Evolutionary conservation across 1,140 invertebrate genomes (phyloP).

Genomic region (Trichonephila clavata): DNA sequence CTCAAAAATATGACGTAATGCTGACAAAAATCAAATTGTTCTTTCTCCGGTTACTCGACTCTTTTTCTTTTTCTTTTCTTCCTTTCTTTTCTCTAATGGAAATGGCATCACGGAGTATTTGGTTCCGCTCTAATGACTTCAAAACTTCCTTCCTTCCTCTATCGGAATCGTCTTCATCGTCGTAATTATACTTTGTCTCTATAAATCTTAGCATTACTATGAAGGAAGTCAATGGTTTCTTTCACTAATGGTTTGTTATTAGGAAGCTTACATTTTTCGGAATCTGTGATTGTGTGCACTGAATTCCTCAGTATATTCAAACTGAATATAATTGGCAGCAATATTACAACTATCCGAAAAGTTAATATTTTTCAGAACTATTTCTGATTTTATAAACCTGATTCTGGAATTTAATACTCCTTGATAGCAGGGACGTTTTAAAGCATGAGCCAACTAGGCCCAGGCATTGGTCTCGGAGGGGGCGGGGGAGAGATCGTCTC

Average conservation of each 20-base stretch:
- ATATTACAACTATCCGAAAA: too few species aligned
- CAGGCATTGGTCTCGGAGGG: too few species aligned
- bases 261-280: not conserved
- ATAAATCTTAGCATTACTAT: too few species aligned
- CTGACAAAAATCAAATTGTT: slow-evolving; percentile 23
- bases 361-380: too few species aligned
- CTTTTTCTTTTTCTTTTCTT: not conserved
- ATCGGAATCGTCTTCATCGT: not conserved
- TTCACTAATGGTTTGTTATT: not conserved
- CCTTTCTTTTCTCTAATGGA: not conserved
- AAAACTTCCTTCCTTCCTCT: not conserved
- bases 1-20: slow-evolving; percentile 27
- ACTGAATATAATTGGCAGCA: too few species aligned
- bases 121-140: slow-evolving; percentile 2
- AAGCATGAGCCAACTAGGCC: too few species aligned
- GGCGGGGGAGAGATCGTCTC: too few species aligned
- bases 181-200: not conserved
- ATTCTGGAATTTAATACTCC: too few species aligned
- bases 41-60: not conserved
- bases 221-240: too few species aligned
- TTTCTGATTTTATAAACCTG: too few species aligned
- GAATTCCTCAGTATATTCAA: not conserved
- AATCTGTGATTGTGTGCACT: not conserved
- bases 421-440: too few species aligned
- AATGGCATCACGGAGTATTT: slow-evolving; percentile 15